These are phyloP conservation scores for Dendrocincla tyrannina DNA, from an alignment of 2,797 vertebrate species.

Conservation along the genomic window DNA sequence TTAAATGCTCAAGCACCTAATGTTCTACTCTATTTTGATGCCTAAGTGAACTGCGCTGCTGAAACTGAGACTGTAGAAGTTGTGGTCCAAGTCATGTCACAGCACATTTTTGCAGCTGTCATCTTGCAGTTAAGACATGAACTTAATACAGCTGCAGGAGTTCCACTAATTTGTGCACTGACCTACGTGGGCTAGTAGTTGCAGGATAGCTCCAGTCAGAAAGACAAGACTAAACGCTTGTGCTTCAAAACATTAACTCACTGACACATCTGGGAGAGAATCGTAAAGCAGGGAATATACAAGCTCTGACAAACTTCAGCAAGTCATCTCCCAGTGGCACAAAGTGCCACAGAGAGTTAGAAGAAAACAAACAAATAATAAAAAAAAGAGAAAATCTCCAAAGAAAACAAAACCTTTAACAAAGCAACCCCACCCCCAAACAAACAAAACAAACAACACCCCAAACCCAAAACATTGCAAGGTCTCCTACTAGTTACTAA, in stretches of 20 bases:
- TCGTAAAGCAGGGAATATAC: neutral
- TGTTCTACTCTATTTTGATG: neutral
- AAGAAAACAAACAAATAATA: neutral
- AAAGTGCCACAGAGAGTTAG: neutral
- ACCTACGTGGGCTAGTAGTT: neutral
- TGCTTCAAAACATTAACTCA: neutral
- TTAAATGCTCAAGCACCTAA: neutral
- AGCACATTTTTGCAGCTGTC: neutral
- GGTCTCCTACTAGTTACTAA: neutral
- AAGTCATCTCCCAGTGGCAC: neutral
- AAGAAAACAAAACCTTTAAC: neutral
- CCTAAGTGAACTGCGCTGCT: neutral
- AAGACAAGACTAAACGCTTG: neutral
- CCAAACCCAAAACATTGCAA: neutral
- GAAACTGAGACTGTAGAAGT: neutral
- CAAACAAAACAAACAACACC: neutral
- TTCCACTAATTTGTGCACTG: neutral
- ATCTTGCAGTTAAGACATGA: neutral
- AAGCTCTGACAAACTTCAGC: neutral
- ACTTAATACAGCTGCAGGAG: neutral
- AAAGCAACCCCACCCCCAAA: neutral
- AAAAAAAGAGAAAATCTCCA: no score
- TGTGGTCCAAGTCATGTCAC: neutral
- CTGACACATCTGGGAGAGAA: neutral
- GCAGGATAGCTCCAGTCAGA: neutral